phyloP scores from a whole-genome alignment of 2,797 vertebrate species.

The Lepidocolaptes lacrymiger region DNA sequence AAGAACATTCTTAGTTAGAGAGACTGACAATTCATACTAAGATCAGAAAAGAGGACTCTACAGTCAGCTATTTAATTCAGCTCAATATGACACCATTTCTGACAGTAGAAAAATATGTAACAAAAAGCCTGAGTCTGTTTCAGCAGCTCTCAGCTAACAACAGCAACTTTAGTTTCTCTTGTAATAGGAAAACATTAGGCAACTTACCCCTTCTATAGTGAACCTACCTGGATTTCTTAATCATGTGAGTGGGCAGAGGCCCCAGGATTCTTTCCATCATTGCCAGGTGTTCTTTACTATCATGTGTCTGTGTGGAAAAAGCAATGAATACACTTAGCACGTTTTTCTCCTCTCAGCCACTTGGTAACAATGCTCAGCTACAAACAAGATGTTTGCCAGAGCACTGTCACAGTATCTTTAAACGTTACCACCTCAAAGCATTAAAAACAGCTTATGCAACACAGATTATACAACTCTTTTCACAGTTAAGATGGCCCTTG shows the following conservation, averaged over 20 bases:
- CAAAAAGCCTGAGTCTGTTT: not conserved
- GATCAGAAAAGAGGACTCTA: not conserved
- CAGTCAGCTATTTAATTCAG: not conserved
- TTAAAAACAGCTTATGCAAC: not conserved
- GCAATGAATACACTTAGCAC: not conserved
- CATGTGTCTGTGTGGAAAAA: conserved; percentile 86
- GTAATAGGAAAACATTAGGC: not conserved
- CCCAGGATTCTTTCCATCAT: conserved; percentile 98
- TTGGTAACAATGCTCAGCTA: not conserved
- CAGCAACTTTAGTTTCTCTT: not conserved
- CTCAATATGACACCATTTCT: not conserved
- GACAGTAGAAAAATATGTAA: not conserved
- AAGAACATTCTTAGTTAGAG: not conserved
- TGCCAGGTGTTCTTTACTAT: conserved; percentile 96
- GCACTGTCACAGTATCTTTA: not conserved
- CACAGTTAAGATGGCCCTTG: not conserved
- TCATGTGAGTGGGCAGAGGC: conserved; percentile 88
- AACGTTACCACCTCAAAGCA: not conserved
- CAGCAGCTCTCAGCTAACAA: not conserved
- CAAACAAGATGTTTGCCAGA: not conserved
- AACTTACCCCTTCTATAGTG: not conserved
- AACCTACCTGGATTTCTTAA: conserved; percentile 90
- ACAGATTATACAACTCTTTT: not conserved
- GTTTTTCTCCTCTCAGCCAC: not conserved
- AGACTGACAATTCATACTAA: not conserved